A percentile compares a stretch with the other conserved stretches of the same genome.
Conservation (phyloP, 35 echinoderm and acorn worm genomes). For the Stichopus chloronotus region DNA sequence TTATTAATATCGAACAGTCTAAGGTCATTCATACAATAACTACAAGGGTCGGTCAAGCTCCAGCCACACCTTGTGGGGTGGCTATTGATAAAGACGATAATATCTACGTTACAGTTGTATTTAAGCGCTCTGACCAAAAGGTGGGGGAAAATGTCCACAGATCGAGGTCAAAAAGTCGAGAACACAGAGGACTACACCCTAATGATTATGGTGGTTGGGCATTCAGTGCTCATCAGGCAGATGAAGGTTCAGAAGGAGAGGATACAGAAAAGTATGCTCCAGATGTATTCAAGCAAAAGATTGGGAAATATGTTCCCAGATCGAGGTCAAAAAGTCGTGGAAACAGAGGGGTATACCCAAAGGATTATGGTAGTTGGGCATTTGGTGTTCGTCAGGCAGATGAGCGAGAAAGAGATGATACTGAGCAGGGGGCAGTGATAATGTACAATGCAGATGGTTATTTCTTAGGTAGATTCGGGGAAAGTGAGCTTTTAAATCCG, state of each 20-base stretch:
- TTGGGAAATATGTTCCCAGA: not conserved
- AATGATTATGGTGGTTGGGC: too few relatives aligned
- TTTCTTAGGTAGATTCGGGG: slow-evolving; percentile 44
- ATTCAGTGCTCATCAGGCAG: too few relatives aligned
- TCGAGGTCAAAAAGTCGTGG: not conserved
- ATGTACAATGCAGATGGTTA: slow-evolving; percentile 56
- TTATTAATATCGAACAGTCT: not conserved
- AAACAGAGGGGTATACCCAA: not conserved
- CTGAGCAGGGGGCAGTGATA: slow-evolving; percentile 16
- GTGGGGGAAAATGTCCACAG: too few relatives aligned
- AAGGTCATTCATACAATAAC: slow-evolving; percentile 10
- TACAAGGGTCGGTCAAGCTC: slow-evolving; percentile 40
- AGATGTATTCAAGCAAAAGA: not conserved
- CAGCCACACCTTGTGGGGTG: slow-evolving; percentile 19
- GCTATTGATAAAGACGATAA: slow-evolving; percentile 47
- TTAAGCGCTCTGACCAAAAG: not conserved
- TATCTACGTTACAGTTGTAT: slow-evolving; percentile 28
- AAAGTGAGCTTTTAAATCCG: slow-evolving; percentile 23
- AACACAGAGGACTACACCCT: too few relatives aligned
- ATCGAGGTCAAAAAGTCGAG: too few relatives aligned
- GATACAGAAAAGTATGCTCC: too few relatives aligned
- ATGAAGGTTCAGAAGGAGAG: too few relatives aligned
- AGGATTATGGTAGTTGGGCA: not conserved
- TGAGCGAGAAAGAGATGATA: not conserved
- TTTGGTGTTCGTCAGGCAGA: not conserved